phyloP scores from a whole-genome alignment of 2,797 vertebrate species.

The Mallotus villosus region DNA sequence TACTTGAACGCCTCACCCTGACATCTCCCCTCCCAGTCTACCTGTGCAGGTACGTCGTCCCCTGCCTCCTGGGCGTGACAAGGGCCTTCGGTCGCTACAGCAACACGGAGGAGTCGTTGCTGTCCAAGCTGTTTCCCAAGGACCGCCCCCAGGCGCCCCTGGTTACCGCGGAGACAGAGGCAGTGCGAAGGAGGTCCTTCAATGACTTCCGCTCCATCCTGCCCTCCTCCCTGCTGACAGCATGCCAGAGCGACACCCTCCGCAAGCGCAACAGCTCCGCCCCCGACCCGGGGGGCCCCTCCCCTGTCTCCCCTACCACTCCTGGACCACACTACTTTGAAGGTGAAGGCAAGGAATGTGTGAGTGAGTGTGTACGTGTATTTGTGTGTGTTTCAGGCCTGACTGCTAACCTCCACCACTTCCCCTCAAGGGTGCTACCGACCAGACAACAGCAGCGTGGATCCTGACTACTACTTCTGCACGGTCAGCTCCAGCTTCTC shows the following conservation, averaged over 20 bases:
- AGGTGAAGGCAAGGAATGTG: conserved; percentile 72
- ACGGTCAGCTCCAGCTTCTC: conserved; percentile 96
- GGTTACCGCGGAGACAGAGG: conserved; percentile 84
- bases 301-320: conserved; percentile 86
- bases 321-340: conserved; percentile 87
- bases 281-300: conserved; percentile 80
- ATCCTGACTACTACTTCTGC: conserved; percentile 92
- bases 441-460: conserved; percentile 82
- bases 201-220: conserved; percentile 97
- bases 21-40: conserved; percentile 74
- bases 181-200: conserved; percentile 89
- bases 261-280: conserved; percentile 56
- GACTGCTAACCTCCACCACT: background rate
- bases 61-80: conserved; percentile 88
- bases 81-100: conserved; percentile 94
- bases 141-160: conserved; percentile 74
- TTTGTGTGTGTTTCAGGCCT: background rate
- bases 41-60: conserved; percentile 88
- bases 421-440: conserved; percentile 79
- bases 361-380: background rate
- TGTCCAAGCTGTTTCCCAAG: conserved; percentile 92
- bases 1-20: conserved; percentile 1
- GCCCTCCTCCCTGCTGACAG: conserved; percentile 87
- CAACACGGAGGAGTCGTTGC: conserved; percentile 85
- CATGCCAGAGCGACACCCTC: conserved; percentile 86